Evolutionary conservation across 2,113 vertebrate genomes (phyloP).

Genomic region (Nycticryphes semicollaris): DNA sequence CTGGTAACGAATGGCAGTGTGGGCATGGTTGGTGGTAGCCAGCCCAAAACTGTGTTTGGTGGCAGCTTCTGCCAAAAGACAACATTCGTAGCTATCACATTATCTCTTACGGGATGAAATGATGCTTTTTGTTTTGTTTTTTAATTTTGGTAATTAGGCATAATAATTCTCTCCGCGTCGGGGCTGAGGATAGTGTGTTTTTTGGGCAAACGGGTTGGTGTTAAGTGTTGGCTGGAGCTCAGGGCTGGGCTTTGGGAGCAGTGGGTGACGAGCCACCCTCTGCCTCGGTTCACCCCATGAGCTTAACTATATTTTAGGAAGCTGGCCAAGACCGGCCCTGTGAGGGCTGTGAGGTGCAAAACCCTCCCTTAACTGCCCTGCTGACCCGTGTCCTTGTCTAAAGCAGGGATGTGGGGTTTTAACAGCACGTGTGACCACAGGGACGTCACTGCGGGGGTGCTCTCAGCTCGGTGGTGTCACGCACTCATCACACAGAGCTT

Average conservation of each 20-base stretch:
- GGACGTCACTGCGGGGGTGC: neutral
- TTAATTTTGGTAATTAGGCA: neutral
- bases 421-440: accelerated
- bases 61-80: neutral
- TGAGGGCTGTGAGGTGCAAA: neutral
- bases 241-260: neutral
- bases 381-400: neutral
- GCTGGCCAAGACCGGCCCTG: neutral
- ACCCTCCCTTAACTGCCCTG: neutral
- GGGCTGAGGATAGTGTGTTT: accelerated
- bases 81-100: neutral
- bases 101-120: neutral
- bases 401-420: neutral
- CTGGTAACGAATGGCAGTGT: neutral
- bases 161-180: neutral
- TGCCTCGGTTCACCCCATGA: neutral
- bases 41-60: neutral
- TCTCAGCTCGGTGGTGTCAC: neutral
- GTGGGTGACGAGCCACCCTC: accelerated
- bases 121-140: neutral
- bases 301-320: neutral
- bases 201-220: neutral
- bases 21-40: neutral
- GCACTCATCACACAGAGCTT: accelerated
- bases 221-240: neutral